These are phyloP conservation scores for Gallinago jamesoni DNA, from an alignment of 2,113 vertebrate genomes.

Conservation along the genomic window DNA sequence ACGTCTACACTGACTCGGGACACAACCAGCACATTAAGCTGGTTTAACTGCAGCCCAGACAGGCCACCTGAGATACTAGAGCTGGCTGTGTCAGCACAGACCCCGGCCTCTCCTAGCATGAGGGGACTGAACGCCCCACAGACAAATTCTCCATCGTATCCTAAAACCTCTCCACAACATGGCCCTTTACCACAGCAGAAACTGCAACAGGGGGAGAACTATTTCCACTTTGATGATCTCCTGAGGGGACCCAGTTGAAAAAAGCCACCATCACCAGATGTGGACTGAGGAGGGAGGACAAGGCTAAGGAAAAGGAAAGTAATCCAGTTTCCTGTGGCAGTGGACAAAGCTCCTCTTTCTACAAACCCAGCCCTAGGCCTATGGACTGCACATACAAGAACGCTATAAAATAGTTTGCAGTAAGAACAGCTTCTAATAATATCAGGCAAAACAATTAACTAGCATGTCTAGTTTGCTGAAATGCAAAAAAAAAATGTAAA, in stretches of 20 bases:
- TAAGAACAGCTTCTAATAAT: not conserved
- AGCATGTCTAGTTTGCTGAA: not conserved
- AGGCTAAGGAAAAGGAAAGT: not conserved
- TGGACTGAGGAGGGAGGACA: not conserved
- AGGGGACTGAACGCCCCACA: not conserved
- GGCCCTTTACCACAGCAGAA: not conserved
- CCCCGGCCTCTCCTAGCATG: rapidly evolving
- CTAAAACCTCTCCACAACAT: not conserved
- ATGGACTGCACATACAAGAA: not conserved
- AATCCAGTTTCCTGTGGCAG: not conserved
- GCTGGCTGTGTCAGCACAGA: not conserved
- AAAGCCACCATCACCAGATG: not conserved
- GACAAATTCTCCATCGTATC: not conserved
- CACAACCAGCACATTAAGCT: not conserved
- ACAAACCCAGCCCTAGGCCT: not conserved
- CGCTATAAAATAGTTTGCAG: not conserved
- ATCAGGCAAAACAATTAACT: not conserved
- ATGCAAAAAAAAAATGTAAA: not conserved
- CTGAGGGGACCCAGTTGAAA: not conserved
- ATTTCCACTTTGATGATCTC: not conserved
- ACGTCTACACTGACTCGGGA: not conserved
- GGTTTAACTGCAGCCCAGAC: not conserved
- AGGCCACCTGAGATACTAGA: rapidly evolving
- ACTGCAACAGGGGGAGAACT: not conserved
- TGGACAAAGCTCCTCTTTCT: not conserved